Conservation (phyloP, 2,888 invertebrate genomes). For the Palloptera scutellata region DNA sequence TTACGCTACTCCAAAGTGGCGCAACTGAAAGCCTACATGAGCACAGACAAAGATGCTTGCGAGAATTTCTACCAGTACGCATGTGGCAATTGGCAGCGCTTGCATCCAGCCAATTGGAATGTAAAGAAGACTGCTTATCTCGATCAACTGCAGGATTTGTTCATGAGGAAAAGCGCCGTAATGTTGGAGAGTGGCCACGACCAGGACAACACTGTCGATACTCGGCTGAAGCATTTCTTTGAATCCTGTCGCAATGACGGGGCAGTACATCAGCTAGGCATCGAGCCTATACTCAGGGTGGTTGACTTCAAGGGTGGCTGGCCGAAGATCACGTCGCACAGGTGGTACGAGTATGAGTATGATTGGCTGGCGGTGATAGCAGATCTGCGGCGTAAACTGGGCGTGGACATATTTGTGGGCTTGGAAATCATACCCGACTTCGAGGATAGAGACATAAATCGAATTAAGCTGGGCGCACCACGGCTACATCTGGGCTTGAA, state of each 20-base stretch:
- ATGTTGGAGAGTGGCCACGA: conserved; percentile 45
- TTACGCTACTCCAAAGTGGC: conserved; percentile 55
- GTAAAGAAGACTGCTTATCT: conserved; percentile 49
- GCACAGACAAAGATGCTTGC: conserved; percentile 47
- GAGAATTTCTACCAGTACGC: conserved; percentile 58
- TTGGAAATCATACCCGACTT: conserved; percentile 55
- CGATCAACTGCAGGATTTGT: conserved; percentile 53
- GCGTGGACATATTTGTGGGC: conserved; percentile 58
- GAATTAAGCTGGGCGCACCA: conserved; percentile 57
- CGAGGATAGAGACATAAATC: conserved; percentile 51
- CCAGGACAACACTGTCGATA: conserved; percentile 50
- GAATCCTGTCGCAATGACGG: conserved; percentile 49
- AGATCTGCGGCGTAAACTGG: conserved; percentile 50
- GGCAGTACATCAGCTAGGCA: conserved; percentile 41
- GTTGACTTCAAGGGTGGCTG: conserved; percentile 57
- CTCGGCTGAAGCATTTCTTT: conserved; percentile 53
- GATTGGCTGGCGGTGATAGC: conserved; percentile 57
- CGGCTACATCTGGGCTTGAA: conserved; percentile 45
- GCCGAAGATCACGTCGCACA: conserved; percentile 49
- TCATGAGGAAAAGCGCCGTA: conserved; percentile 54
- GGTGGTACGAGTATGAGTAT: conserved; percentile 56
- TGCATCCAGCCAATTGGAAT: conserved; percentile 47
- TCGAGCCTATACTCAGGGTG: conserved; percentile 46
- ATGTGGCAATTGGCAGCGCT: conserved; percentile 56
- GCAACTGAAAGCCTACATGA: conserved; percentile 54